Conservation (phyloP, 2,113 vertebrate genomes). For the Alosa alosa region DNA sequence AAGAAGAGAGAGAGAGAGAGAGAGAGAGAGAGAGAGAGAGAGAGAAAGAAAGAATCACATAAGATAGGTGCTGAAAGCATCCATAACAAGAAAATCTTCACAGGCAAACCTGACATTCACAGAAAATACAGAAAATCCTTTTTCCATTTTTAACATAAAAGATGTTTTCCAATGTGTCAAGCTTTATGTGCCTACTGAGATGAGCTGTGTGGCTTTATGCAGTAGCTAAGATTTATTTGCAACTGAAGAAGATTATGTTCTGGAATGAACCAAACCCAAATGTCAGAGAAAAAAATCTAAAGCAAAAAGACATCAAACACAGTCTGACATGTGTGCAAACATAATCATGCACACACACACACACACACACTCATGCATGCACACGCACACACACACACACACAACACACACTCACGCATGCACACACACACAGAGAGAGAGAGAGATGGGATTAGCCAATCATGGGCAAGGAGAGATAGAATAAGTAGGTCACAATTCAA, state of each 20-base stretch:
- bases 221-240: neutral
- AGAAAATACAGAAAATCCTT: neutral
- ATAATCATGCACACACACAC: neutral
- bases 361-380: constrained; percentile 15
- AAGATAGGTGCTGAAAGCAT: neutral
- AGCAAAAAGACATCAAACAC: neutral
- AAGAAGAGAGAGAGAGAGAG: neutral
- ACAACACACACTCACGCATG: constrained; percentile 9
- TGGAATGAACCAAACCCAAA: neutral
- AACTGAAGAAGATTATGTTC: neutral
- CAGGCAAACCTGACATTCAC: neutral
- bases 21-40: neutral
- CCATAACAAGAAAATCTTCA: too few relatives aligned
- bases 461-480: constrained; percentile 64
- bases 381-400: neutral
- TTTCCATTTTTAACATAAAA: neutral
- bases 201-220: neutral
- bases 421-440: constrained; percentile 24
- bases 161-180: neutral
- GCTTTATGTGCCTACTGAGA: neutral
- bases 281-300: neutral
- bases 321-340: neutral
- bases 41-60: neutral
- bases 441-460: constrained; percentile 64
- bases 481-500: constrained; percentile 75